phyloP scores from a whole-genome alignment of 1,140 invertebrate genomes.

The Rhopalosiphum padi region DNA sequence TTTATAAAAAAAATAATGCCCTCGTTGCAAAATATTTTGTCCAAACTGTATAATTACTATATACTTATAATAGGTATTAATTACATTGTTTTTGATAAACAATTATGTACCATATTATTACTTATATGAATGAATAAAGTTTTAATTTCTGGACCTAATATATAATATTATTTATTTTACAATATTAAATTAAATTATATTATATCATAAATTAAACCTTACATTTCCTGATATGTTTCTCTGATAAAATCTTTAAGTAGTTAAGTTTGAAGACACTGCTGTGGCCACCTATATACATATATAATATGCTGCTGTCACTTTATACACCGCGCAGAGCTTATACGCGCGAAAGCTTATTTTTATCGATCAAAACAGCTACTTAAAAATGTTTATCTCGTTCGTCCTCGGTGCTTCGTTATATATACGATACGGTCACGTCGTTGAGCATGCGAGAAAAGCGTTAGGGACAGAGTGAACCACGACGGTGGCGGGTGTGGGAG shows the following conservation, averaged over 20 bases:
- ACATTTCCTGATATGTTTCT: not conserved
- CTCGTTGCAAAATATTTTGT: too few species aligned
- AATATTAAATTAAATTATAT: too few species aligned
- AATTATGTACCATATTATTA: too few species aligned
- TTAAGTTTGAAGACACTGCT: not conserved
- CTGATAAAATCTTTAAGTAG: not conserved
- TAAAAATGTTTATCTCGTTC: constrained; percentile 15
- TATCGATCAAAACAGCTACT: constrained; percentile 26
- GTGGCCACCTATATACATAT: not conserved
- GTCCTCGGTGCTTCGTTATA: not conserved
- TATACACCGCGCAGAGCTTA: not conserved
- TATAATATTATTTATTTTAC: too few species aligned
- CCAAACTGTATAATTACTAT: too few species aligned
- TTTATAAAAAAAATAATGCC: too few species aligned
- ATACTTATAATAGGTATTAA: too few species aligned
- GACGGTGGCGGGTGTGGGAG: too few species aligned
- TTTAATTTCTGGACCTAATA: not conserved
- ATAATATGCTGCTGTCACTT: not conserved
- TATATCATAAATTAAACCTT: not conserved
- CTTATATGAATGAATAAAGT: too few species aligned
- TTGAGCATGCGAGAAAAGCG: not conserved
- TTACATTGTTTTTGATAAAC: too few species aligned
- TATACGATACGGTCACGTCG: not conserved
- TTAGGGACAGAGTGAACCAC: not conserved
- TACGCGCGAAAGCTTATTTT: not conserved